Evolutionary conservation across 2,797 vertebrate species (phyloP).

Genomic region (Anisognathus igniventris): DNA sequence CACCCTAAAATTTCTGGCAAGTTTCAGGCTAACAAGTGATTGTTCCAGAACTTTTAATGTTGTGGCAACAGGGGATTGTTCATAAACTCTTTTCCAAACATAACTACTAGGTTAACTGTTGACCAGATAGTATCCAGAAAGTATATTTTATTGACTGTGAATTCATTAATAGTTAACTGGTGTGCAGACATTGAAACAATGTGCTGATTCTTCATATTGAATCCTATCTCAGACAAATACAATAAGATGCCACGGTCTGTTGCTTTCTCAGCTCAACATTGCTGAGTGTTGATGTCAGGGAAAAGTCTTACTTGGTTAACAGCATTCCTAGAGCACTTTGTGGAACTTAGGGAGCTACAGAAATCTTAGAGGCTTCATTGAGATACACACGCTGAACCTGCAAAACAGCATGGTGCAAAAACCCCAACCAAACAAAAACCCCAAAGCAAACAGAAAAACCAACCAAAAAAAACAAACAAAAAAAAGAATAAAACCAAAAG

Average conservation of each 20-base stretch:
- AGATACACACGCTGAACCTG: not conserved
- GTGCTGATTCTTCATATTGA: constrained; percentile 27
- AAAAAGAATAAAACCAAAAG: not conserved
- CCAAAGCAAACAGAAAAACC: not conserved
- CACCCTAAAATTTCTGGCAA: not conserved
- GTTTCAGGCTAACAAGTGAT: not conserved
- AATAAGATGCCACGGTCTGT: constrained; percentile 41
- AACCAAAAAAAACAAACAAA: not conserved
- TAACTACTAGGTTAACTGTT: constrained; percentile 40
- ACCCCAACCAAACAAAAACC: not conserved
- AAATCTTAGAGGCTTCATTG: not conserved
- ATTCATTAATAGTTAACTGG: constrained; percentile 56
- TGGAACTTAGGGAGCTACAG: not conserved
- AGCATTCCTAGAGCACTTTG: constrained; percentile 17
- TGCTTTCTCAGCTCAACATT: constrained; percentile 22
- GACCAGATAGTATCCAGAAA: constrained; percentile 4
- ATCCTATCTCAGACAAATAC: constrained; percentile 49
- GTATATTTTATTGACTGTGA: constrained; percentile 36
- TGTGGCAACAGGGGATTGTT: not conserved
- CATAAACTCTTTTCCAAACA: constrained; percentile 33
- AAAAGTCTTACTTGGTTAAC: constrained; percentile 23
- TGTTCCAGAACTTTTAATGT: not conserved
- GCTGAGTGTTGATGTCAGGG: constrained; percentile 44
- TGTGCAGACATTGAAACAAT: constrained; percentile 51
- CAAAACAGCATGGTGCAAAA: not conserved